Evolutionary conservation across 2,797 vertebrate species (phyloP), one percentile per base, ranked within the genome.

Genomic region (Eremophila alpestris): DNA sequence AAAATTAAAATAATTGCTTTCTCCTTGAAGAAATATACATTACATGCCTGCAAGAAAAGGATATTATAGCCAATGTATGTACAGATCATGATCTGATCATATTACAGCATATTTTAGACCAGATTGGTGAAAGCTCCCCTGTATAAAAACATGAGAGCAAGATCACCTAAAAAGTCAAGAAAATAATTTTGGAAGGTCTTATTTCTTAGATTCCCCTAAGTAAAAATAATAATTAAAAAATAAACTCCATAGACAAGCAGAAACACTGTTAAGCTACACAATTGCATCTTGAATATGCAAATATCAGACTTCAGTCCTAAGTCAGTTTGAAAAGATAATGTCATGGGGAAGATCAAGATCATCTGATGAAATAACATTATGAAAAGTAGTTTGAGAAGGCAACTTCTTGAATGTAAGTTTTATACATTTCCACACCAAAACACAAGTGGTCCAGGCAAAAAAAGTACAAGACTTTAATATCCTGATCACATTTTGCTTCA

Each of bases 301-400:
- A 94, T 96, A 97, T 68, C 89, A 89, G 48, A 96, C 69, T 82
- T 83, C 68, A 89, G 85, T 95, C 91, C 93, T 96, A 93, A 55
- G 81, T 94, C 89, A 96, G 79, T 86, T 96, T 96, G 92, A 96
- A 97, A 95, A 96, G 68, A 96, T 95, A 97, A 97, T 64, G 68
- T 83, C 92, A 94, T 89, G 87, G 67, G 97, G 95, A 97, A 97
- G 97, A 97, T 96, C 95, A 97, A 95, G 95, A 97, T 90, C 73
- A 96, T 96, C 70, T 93, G 81, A 97, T 96, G 93, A 97, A 98
- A 95, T 93, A 91, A 85, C 51, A 38, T 93, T 95, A 96, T 76
- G 83, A 97, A 97, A 97, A 88, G 74, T 46, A 90, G 93, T 92
- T 90, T 89, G 87, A 96, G 89, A 96, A 84, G 92, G 87, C 43